Conservation (phyloP, 2,113 vertebrate species). For the Nyctereutes procyonoides region DNA sequence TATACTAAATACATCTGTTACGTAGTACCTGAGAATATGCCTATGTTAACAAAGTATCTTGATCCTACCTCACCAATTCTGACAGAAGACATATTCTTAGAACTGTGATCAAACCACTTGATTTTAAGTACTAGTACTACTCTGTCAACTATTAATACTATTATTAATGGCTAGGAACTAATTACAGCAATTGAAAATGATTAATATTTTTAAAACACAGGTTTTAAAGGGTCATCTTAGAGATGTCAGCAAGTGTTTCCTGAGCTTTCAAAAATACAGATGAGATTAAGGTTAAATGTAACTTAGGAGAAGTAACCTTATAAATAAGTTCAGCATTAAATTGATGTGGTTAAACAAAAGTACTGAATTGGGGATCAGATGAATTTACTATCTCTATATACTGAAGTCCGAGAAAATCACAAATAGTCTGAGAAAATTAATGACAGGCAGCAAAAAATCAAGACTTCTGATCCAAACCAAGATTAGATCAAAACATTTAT, state of each 20-base stretch:
- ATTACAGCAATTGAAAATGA: slow-evolving; percentile 65
- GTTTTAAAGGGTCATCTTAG: slow-evolving; percentile 47
- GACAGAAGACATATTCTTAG: slow-evolving; percentile 38
- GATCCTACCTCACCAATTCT: neutral
- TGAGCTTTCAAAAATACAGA: slow-evolving; percentile 67
- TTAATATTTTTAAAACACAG: slow-evolving; percentile 66
- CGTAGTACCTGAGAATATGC: neutral
- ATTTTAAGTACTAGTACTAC: slow-evolving; percentile 40
- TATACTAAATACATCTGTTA: slow-evolving; percentile 12
- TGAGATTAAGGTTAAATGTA: slow-evolving; percentile 46
- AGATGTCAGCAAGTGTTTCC: slow-evolving; percentile 48
- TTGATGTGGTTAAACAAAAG: slow-evolving; percentile 37
- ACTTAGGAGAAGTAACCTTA: slow-evolving; percentile 14
- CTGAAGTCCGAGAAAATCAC: slow-evolving; percentile 43
- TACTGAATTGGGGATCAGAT: neutral
- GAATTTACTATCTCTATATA: slow-evolving; percentile 26
- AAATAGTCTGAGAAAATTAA: slow-evolving; percentile 57
- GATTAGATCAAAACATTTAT: slow-evolving; percentile 77
- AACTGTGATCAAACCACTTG: slow-evolving; percentile 29
- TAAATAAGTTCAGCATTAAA: slow-evolving; percentile 51
- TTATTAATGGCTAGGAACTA: slow-evolving; percentile 48
- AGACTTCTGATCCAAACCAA: slow-evolving; percentile 63
- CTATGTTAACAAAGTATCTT: neutral
- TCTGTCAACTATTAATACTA: slow-evolving; percentile 47
- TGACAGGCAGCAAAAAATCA: slow-evolving; percentile 46